These are phyloP conservation scores for Danaus plexippus DNA, from an alignment of 1,140 invertebrate genomes.

Conservation along the genomic window DNA sequence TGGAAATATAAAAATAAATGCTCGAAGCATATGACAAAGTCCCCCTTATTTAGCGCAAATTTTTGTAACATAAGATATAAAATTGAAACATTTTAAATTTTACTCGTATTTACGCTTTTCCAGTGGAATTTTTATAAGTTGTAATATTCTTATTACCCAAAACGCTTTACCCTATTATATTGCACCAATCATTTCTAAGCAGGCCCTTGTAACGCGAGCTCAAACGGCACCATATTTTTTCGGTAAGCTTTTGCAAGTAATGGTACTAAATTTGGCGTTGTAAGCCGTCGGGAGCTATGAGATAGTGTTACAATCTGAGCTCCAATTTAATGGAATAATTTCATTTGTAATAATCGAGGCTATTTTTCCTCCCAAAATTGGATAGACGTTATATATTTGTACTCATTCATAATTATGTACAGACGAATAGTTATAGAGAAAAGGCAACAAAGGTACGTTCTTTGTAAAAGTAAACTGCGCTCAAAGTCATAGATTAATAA, in stretches of 20 bases:
- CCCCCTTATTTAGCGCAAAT: too few species aligned
- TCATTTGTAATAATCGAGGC: too few species aligned
- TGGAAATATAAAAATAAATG: too few species aligned
- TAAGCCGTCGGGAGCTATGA: conserved; percentile 32
- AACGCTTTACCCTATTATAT: conserved; percentile 20
- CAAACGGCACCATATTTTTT: conserved; percentile 65
- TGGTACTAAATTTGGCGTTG: conserved; percentile 50
- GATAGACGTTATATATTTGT: too few species aligned
- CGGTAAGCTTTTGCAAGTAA: conserved; percentile 52
- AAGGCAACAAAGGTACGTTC: too few species aligned
- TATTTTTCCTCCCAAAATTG: too few species aligned
- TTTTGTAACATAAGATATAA: too few species aligned
- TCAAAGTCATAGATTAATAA: not conserved
- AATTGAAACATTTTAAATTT: too few species aligned
- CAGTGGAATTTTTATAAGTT: not conserved
- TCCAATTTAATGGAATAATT: conserved; percentile 8
- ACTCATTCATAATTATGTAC: too few species aligned
- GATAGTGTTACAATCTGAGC: conserved; percentile 33
- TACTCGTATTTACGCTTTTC: not conserved
- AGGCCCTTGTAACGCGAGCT: conserved; percentile 55
- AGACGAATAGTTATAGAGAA: too few species aligned
- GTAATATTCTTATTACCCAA: not conserved
- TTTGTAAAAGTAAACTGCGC: not conserved
- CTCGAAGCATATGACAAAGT: too few species aligned
- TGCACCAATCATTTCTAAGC: conserved; percentile 29